Percentiles rank a stretch among this genome's conserved stretches.
Evolutionary conservation across 64 coral and sea anemone species (phyloP).

Genomic region (Pocillopora damicornis): DNA sequence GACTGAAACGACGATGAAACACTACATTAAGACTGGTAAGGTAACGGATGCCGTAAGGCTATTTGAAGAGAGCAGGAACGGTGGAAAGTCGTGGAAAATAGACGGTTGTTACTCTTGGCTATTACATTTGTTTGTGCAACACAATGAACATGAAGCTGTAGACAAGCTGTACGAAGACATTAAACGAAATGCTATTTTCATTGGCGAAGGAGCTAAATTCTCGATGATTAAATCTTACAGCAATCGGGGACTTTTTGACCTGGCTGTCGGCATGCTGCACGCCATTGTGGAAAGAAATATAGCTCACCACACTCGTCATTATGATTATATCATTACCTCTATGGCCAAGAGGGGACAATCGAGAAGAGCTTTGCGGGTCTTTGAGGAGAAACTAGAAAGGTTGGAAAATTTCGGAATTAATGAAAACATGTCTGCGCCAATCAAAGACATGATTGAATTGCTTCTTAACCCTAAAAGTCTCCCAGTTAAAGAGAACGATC

Average conservation of each 20-base stretch:
- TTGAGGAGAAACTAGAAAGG: constrained; percentile 64
- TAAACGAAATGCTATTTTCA: constrained; percentile 30
- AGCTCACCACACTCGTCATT: constrained; percentile 68
- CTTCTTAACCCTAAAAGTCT: constrained; percentile 32
- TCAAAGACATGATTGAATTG: constrained; percentile 67
- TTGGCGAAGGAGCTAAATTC: constrained; percentile 55
- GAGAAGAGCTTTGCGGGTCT: constrained; percentile 57
- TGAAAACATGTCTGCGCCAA: constrained; percentile 19
- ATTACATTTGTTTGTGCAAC: constrained; percentile 11
- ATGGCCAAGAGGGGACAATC: constrained; percentile 46
- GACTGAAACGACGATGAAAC: constrained; percentile 7
- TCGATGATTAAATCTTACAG: constrained; percentile 73
- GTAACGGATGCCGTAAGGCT: constrained; percentile 7
- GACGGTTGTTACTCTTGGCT: not conserved
- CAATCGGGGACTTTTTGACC: constrained; percentile 39
- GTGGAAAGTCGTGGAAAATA: not conserved
- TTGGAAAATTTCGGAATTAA: constrained; percentile 30
- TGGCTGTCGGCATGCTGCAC: constrained; percentile 44
- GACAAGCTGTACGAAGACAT: constrained; percentile 57
- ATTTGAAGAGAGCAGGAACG: constrained; percentile 32
- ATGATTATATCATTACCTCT: constrained; percentile 61
- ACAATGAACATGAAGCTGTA: constrained; percentile 58
- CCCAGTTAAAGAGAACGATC: not conserved
- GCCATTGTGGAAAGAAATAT: constrained; percentile 34
- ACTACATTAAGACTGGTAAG: not conserved